A percentile compares a stretch with the other conserved stretches of the same genome.
Conservation (phyloP, 2,113 vertebrate genomes). For the Sander vitreus region DNA sequence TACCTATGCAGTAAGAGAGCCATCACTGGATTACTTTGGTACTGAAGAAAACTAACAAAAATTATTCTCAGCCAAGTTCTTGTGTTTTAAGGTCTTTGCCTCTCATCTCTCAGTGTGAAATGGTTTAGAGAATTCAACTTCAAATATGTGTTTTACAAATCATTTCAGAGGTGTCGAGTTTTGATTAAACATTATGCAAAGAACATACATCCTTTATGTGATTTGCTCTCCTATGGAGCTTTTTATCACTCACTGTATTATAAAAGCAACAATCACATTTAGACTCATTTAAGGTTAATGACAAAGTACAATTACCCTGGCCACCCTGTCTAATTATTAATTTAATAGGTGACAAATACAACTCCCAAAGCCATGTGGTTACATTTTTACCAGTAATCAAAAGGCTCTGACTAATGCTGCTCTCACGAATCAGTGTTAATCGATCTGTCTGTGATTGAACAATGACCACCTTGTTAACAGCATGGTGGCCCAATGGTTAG, state of each 20-base stretch:
- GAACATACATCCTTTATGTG: neutral
- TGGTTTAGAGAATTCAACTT: neutral
- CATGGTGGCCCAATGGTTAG: too few relatives aligned
- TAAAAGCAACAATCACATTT: neutral
- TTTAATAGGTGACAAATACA: conserved; percentile 20
- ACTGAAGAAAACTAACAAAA: neutral
- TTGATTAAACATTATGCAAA: neutral
- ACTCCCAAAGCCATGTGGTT: conserved; percentile 2
- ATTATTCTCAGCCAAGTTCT: neutral
- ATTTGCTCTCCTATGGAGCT: neutral
- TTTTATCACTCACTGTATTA: neutral
- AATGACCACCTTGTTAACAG: conserved; percentile 63
- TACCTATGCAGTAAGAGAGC: neutral
- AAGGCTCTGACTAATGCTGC: conserved; percentile 21
- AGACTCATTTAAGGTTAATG: neutral
- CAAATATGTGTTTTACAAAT: neutral
- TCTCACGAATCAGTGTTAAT: conserved; percentile 48
- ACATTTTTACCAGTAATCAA: conserved; percentile 5
- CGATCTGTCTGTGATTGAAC: conserved; percentile 38
- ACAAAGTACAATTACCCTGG: neutral
- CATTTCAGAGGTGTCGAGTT: neutral
- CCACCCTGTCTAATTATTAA: neutral
- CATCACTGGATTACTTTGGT: neutral
- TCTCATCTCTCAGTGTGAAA: neutral
- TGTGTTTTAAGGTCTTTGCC: neutral